Conservation (phyloP, 2,888 invertebrate species). For the Caenorhabditis doughertyi region DNA sequence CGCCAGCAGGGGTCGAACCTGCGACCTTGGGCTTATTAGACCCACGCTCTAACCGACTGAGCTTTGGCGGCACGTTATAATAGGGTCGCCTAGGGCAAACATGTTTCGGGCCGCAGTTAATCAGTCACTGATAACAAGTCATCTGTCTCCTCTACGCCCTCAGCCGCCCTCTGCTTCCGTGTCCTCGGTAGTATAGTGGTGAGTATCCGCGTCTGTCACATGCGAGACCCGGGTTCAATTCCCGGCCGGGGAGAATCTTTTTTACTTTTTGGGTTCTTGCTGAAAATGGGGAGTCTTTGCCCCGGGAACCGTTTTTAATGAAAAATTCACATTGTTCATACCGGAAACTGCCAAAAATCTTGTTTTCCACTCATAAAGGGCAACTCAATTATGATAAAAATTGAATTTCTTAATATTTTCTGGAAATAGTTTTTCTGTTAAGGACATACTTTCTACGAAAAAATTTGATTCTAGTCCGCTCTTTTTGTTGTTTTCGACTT, state of each 20-base stretch:
- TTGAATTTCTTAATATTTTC: too few species aligned
- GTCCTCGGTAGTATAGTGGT: constrained; percentile 75
- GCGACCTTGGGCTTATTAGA: constrained; percentile 83
- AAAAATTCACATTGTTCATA: too few species aligned
- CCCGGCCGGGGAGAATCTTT: constrained; percentile 73
- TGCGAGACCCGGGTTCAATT: constrained; percentile 76
- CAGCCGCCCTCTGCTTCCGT: constrained; percentile 17
- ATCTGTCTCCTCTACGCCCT: neutral
- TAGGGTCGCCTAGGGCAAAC: too few species aligned
- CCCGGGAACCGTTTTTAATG: too few species aligned
- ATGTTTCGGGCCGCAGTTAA: neutral
- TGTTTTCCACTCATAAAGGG: too few species aligned
- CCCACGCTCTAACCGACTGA: constrained; percentile 83
- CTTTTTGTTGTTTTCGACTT: too few species aligned
- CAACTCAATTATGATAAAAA: too few species aligned
- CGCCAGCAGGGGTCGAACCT: constrained; percentile 82
- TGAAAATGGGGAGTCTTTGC: neutral
- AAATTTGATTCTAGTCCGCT: too few species aligned
- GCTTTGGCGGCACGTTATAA: constrained; percentile 78
- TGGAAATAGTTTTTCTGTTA: too few species aligned
- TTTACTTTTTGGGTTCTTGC: neutral
- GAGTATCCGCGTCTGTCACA: constrained; percentile 76
- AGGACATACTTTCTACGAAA: too few species aligned
- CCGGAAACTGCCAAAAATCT: too few species aligned
- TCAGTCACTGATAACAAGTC: neutral